Evolutionary conservation across 1,140 invertebrate species (phyloP), one percentile per base, ranked within the genome.

Genomic region (Leptoteleia sp.): DNA sequence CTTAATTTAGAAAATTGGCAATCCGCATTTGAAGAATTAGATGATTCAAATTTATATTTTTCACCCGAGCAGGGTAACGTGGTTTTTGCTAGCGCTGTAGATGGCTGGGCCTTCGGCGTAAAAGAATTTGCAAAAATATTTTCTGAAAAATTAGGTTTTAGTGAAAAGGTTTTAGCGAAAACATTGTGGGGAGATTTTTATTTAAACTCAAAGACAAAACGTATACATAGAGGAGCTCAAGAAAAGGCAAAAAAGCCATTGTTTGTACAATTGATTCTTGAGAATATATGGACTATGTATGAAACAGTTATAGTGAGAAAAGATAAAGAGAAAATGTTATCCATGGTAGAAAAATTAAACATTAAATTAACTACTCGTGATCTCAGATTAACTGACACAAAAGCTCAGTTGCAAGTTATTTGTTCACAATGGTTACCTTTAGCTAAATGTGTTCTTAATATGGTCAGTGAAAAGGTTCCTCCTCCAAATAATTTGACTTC

Each of bases 181-280:
- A 95, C 96, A 0, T 89, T 99, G 4, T 99, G 98, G 96, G 98
- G 98, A 43, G 97, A 99, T 90, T 99, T 92, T 90, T 99, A 96
- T 87, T 91, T 98, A 9, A 96, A 98, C 87, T 85, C 90, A 0
- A 98, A 98, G 90, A 92, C 93, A 1, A 98, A 98, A 87, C 91
- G 93, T 75, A 95, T 98, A 42, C 90, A 95, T 90, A 94, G 94
- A 89, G 97, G 97, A 19, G 98, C 98, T 6, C 95, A 98, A 89
- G 95, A 94, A 81, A 98, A 97, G 86, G 96, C 95, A 0, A 99
- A 99, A 86, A 97, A 97, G 81, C 96, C 98, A 0, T 89, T 99
- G 65, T 99, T 99, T 91, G 97, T 99, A 7, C 96, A 99, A 88
- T 91, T 99, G 42, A 94, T 99, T 50, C 89, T 99, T 47, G 97